Evolutionary conservation across 2,888 invertebrate species (phyloP), one percentile per base, ranked within the genome.

Genomic region (Seladonia tumulorum): DNA sequence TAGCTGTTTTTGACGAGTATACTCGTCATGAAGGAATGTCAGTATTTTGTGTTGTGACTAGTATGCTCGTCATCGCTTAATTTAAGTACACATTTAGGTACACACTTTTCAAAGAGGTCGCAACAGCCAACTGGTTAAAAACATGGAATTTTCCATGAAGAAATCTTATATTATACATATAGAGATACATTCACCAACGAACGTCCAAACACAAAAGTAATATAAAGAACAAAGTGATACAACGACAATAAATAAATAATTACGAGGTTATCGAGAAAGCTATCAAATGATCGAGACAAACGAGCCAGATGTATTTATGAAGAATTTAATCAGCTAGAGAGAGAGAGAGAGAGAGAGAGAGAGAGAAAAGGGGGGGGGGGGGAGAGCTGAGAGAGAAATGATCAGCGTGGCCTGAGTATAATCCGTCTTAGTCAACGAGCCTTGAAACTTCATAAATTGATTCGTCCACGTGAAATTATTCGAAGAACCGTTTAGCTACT

Each of bases 391-490:
- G 73, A 42, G 73, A 81, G 75, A 29, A 76, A 79, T 60, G 75
- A 79, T 53, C 77, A 77, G 42, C 82, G 16, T 60, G 49, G n/a
- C 70, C 12, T 68, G 18, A 45, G 70, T 42, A n/a, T n/a, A 74
- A 82, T 87, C 70, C 71, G 57, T 85, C 79, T 79, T 85, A 82
- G 66, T 80, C 80, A 77, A 29, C 45, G 60, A 76, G n/a, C n/a
- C 60, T n/a, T 10, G 78, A 25, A 72, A 57, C 57, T 80, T 83
- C 80, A 76, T 80, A 76, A 80, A 82, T 90, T 90, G 88, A 90
- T 87, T 90, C 79, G 85, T 90, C 75, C 71, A 53, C 76, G 82
- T 87, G 81, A 87, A 87, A 87, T 90, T 88, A 90, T 88, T 84
- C 66, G 83, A 81, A 76, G 75, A 68, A 71, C 77, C 71, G 49